A percentile compares a stretch with the other conserved stretches of the same genome.
phyloP scores from a whole-genome alignment of 2,113 vertebrate species.

The Dromiciops gliroides region DNA sequence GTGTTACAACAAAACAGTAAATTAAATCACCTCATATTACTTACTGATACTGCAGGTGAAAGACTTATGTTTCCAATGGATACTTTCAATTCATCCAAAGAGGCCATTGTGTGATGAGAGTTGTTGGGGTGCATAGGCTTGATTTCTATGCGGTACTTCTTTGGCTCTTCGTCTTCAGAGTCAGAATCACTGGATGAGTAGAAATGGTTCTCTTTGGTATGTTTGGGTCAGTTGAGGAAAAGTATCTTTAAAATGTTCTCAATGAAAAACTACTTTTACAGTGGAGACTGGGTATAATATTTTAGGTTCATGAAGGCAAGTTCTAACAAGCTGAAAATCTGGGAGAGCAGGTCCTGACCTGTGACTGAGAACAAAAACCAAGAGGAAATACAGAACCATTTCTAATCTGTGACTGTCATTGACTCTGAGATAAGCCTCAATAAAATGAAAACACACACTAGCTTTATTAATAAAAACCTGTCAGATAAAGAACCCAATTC shows the following conservation, averaged over 20 bases:
- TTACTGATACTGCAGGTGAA: conserved; percentile 92
- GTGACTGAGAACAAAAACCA: conserved; percentile 5
- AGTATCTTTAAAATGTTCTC: conserved; percentile 42
- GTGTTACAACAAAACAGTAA: neutral
- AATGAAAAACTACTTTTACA: conserved; percentile 30
- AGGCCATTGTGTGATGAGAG: conserved; percentile 90
- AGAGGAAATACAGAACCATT: conserved; percentile 17
- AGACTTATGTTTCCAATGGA: conserved; percentile 96
- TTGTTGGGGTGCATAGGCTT: conserved; percentile 94
- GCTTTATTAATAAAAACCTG: conserved; percentile 51
- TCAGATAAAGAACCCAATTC: conserved; percentile 29
- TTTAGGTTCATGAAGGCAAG: neutral
- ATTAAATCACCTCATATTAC: conserved; percentile 67
- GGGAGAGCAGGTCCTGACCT: too few relatives aligned
- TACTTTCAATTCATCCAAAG: conserved; percentile 95
- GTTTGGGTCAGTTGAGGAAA: conserved; percentile 90
- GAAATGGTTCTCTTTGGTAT: conserved; percentile 98
- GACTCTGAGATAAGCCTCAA: conserved; percentile 1
- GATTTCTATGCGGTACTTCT: conserved; percentile 96
- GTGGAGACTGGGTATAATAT: neutral
- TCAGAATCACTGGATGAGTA: conserved; percentile 97
- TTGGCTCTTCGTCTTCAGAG: conserved; percentile 94
- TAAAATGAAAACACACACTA: conserved; percentile 8
- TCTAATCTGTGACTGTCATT: neutral
- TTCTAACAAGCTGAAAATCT: neutral